A percentile compares a stretch with the other conserved stretches of the same genome.
phyloP scores from a whole-genome alignment of 2,797 vertebrate genomes.

The Rhyacichthys aspro region DNA sequence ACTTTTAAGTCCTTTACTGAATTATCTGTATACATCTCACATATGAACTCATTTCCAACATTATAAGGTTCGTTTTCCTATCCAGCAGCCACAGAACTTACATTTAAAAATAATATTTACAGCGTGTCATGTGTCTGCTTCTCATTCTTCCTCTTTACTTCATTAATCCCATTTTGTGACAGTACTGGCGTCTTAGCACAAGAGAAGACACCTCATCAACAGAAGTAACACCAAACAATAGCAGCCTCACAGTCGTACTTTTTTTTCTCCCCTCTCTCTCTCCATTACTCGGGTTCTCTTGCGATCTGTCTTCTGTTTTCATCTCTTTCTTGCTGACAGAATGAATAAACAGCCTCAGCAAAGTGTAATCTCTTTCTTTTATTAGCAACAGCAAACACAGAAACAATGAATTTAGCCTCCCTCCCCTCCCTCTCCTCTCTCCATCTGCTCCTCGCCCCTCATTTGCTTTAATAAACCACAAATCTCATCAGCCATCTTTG shows the following conservation, averaged over 20 bases:
- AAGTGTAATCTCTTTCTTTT: conserved; percentile 72
- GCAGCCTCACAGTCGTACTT: conserved; percentile 42
- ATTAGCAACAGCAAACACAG: conserved; percentile 74
- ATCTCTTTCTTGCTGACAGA: conserved; percentile 45
- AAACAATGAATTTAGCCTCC: conserved; percentile 67
- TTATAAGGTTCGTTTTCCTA: too few relatives aligned
- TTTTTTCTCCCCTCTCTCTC: conserved; percentile 28
- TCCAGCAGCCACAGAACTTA: not conserved
- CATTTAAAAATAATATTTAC: too few relatives aligned
- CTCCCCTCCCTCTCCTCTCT: conserved; percentile 25
- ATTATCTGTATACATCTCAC: conserved; percentile 47
- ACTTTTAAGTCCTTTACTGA: conserved; percentile 40
- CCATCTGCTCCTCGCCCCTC: conserved; percentile 58
- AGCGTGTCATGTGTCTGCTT: not conserved
- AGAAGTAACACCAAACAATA: conserved; percentile 42
- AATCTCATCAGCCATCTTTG: conserved; percentile 71
- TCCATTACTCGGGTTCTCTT: conserved; percentile 32
- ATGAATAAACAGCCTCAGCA: conserved; percentile 63
- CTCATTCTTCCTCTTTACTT: not conserved
- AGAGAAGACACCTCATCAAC: conserved; percentile 43
- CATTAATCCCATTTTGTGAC: conserved; percentile 33
- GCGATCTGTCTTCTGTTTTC: conserved; percentile 43
- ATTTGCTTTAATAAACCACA: conserved; percentile 74
- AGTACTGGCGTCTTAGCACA: conserved; percentile 29
- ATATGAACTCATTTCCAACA: too few relatives aligned